Evolutionary conservation across 1,140 invertebrate genomes (phyloP), one percentile per base, ranked within the genome.

Genomic region (Drosophila bipectinata): DNA sequence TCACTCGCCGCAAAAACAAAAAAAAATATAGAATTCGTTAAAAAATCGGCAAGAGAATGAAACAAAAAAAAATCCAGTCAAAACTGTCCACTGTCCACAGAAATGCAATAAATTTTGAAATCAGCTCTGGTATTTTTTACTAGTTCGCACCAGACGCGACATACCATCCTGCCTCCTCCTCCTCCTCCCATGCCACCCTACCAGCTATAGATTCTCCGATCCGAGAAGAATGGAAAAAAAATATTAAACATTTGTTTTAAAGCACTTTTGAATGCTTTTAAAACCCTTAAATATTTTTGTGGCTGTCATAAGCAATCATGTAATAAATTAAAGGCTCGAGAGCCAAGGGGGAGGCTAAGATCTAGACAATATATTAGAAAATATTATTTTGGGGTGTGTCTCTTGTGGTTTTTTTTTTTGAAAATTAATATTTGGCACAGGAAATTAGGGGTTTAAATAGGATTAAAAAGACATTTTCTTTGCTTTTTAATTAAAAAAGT

Each of bases 101-200:
- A 88, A 82, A 82, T 87, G 83, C 78, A 78, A 87, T 87, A 87
- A 87, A 87, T 87, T 87, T 76, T 57, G 47, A 85, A 87, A 87
- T 85, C 82, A 85, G 66, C 82, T 67, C 51, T 62, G 82, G 56
- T 80, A 77, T 79, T 79, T 72, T 67, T 67, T 64, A 67, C 47
- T 67, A 67, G 34, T 64, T 62, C 63, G 8, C 60, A 67, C 63
- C 63, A 64, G 63, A 63, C 63, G 45, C 45, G 24, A 58, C 24
- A 41, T 30, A 67, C 15, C 32, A 30, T 15, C 45, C 18, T 1
- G 18, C 18, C 18, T 18, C 18, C 18, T 18, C 18, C 18, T 18
- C 18, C 58, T 45, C 59, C 47, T 21, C 15, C 58, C 18, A 8
- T 34, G 39, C 8, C 6, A 14, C 14, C 39, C 44, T 48, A 8